Base-by-base conservation (phyloP, 2,113 vertebrate genomes). In the Cebus imitator region DNA sequence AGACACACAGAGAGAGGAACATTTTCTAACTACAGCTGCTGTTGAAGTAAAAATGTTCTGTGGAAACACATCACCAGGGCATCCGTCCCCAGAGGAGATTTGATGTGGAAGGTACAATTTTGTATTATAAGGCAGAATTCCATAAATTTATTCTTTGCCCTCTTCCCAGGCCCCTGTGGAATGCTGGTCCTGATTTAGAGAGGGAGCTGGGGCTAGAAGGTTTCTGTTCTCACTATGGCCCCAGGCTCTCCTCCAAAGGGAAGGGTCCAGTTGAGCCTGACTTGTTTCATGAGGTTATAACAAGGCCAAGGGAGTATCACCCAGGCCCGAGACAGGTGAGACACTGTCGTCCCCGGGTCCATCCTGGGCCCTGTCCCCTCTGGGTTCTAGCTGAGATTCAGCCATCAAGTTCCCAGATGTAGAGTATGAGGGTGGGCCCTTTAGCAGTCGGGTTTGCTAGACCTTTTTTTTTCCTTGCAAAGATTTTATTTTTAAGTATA, bases 261-360 rank as follows among this genome's bases (percentile, higher is more conserved):
- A 21, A 87, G 96, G 83, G 70, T 57, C 50, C 61, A 81, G 91
- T 82, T 93, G 64, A 0, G 0, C 27, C 61, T 50, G 96, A 97
- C 96, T 61, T 92, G 32, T 95, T 98, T 94, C 95, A 92, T 58
- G 45, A 97, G 91, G 57, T 94, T 82, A 48, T 95, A 97, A 45
- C 11, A 76, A 91, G 95, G 76, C 94, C 87, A 70, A 89, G 96
- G 89, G 94, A 95, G 35, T n/a, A 21, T n/a, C 18, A 7, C 45
- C n/a, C 72, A 32, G 72, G 52, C 75, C 57, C 0, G 0, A 48
- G 73, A 78, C 80, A 32, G 4, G 18, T 18, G 43, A 70, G 27
- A 32, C 3, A 0, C 52, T 85, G 61, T 87, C 94, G 35, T 68
- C 55, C 81, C 89, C 21, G 17, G 23, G 70, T 82, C 75, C 11